A percentile compares a stretch with the other conserved stretches of the same genome.
phyloP scores from a whole-genome alignment of 2,113 vertebrate species.

The Xiphophorus maculatus region DNA sequence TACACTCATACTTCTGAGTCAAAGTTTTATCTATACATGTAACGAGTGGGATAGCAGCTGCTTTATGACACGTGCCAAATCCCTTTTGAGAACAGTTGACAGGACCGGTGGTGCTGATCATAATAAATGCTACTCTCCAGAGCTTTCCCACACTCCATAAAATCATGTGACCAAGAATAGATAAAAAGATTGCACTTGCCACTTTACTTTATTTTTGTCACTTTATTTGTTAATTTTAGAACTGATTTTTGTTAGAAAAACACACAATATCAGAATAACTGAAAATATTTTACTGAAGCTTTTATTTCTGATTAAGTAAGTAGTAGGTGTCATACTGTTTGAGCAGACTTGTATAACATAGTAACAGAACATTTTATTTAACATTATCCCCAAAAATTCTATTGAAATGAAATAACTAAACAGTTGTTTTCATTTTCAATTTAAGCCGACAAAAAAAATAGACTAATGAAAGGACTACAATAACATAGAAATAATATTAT shows the following conservation, averaged over 20 bases:
- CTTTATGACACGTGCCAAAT: slow-evolving; percentile 6
- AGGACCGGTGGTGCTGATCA: not conserved
- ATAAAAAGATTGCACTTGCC: not conserved
- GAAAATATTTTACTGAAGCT: too few species aligned
- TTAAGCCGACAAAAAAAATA: too few species aligned
- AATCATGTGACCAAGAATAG: not conserved
- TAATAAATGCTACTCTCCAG: not conserved
- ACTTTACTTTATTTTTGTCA: not conserved
- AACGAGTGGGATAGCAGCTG: not conserved
- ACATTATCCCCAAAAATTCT: too few species aligned
- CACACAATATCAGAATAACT: too few species aligned
- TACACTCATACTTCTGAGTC: not conserved
- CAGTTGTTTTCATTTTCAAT: too few species aligned
- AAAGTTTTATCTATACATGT: not conserved
- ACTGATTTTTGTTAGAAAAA: not conserved
- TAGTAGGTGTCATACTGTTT: too few species aligned
- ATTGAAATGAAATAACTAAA: too few species aligned
- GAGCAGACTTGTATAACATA: too few species aligned
- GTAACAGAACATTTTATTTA: too few species aligned
- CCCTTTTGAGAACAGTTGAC: not conserved
- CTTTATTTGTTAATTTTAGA: not conserved
- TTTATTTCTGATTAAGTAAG: too few species aligned
- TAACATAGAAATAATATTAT: not conserved
- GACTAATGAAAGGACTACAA: not conserved
- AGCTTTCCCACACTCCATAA: not conserved